These are phyloP conservation scores for Telenomus remus DNA, from an alignment of 1,140 invertebrate species.

Conservation along the genomic window DNA sequence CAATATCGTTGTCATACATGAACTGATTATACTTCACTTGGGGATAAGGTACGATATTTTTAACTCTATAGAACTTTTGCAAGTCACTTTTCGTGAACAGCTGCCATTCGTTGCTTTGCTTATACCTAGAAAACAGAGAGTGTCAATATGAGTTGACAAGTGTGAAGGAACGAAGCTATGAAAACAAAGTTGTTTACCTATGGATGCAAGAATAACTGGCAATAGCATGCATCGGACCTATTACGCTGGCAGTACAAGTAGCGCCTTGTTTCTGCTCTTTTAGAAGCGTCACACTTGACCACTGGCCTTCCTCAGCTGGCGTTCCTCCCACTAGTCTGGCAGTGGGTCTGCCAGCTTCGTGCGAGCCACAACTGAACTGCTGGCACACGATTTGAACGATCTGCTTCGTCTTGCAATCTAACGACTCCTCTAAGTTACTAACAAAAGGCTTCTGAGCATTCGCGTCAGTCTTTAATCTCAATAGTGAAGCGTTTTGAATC, in stretches of 20 bases:
- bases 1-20: conserved; percentile 78
- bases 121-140: conserved; percentile 62
- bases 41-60: conserved; percentile 77
- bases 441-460: conserved; percentile 65
- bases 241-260: conserved; percentile 78
- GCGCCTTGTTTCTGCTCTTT: conserved; percentile 75
- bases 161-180: background rate
- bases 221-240: conserved; percentile 77
- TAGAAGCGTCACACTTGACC: conserved; percentile 77
- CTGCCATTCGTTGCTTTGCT: conserved; percentile 67
- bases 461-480: conserved; percentile 69
- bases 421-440: conserved; percentile 69
- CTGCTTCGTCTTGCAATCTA: conserved; percentile 71
- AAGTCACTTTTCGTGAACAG: conserved; percentile 74
- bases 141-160: too few relatives aligned
- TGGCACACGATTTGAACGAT: conserved; percentile 77
- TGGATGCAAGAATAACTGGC: conserved; percentile 78
- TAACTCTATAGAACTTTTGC: conserved; percentile 64
- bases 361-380: conserved; percentile 77
- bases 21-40: conserved; percentile 80
- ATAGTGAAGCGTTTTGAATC: conserved; percentile 54
- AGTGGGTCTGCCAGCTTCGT: conserved; percentile 67
- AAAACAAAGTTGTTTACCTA: conserved; percentile 62
- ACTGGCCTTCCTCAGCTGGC: conserved; percentile 74
- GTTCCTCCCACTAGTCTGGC: conserved; percentile 76